phyloP scores from a whole-genome alignment of 2,888 invertebrate species.

The Cephus pulcher region DNA sequence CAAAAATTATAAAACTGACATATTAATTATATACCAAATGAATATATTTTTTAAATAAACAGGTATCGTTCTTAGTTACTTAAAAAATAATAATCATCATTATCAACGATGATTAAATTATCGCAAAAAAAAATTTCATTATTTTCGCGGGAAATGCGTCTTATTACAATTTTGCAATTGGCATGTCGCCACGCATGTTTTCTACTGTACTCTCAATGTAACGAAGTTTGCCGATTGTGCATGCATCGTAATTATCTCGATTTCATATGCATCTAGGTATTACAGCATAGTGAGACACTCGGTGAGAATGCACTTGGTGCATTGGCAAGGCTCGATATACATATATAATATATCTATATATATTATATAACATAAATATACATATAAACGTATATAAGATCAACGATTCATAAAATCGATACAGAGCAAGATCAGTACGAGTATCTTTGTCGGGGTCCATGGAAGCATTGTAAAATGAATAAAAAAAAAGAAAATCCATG shows the following conservation, averaged over 20 bases:
- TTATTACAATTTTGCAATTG: conserved; percentile 28
- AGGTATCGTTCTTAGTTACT: not conserved
- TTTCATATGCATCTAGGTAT: conserved; percentile 30
- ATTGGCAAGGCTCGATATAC: not conserved
- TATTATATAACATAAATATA: no score
- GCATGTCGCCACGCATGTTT: conserved; percentile 50
- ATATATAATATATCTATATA: no score
- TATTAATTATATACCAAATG: not conserved
- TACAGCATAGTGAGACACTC: conserved; percentile 5
- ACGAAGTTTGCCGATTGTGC: conserved; percentile 33
- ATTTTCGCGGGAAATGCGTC: not conserved
- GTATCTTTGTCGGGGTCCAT: not conserved
- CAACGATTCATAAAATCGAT: not conserved
- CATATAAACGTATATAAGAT: not conserved
- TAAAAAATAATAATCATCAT: no score
- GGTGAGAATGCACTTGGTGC: not conserved
- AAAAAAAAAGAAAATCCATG: not conserved
- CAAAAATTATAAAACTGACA: not conserved
- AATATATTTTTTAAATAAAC: not conserved
- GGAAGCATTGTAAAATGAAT: no score
- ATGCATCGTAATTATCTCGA: conserved; percentile 35
- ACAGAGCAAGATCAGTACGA: no score
- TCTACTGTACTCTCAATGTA: conserved; percentile 26
- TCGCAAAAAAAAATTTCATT: not conserved
- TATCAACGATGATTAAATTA: no score